phyloP scores from a whole-genome alignment of 2,113 vertebrate species.

The Rhabdornis inornatus region DNA sequence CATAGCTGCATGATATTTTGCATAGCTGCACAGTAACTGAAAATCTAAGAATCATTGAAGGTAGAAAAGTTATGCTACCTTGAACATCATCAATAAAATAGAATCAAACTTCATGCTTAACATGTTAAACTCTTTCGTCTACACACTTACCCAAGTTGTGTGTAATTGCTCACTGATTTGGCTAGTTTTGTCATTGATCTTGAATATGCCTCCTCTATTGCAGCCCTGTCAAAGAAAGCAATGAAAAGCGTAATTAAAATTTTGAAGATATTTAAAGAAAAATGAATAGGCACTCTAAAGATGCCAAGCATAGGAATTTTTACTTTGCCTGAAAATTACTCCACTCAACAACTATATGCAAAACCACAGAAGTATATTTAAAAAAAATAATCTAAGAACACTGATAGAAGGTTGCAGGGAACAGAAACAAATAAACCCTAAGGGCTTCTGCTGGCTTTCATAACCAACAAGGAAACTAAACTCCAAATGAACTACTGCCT shows the following conservation, averaged over 20 bases:
- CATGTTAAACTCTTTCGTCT: neutral
- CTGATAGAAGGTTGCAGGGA: neutral
- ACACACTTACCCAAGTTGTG: constrained; percentile 84
- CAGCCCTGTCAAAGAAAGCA: constrained; percentile 75
- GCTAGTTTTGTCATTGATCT: constrained; percentile 93
- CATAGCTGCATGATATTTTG: neutral
- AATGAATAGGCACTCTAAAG: neutral
- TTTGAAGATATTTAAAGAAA: neutral
- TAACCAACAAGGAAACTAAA: neutral
- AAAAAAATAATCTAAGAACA: neutral
- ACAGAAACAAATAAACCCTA: neutral
- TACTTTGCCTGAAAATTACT: neutral
- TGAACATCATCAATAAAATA: neutral
- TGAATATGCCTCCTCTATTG: constrained; percentile 90
- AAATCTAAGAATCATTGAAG: neutral
- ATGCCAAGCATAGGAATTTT: neutral
- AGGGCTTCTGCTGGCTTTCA: neutral
- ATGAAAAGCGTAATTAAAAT: neutral
- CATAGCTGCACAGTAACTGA: neutral
- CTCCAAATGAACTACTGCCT: neutral
- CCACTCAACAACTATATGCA: neutral
- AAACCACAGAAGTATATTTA: neutral
- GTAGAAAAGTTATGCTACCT: neutral
- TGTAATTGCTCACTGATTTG: constrained; percentile 90
- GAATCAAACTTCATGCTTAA: neutral